Conservation (phyloP, 1,140 invertebrate species). For the Chironomus tepperi region DNA sequence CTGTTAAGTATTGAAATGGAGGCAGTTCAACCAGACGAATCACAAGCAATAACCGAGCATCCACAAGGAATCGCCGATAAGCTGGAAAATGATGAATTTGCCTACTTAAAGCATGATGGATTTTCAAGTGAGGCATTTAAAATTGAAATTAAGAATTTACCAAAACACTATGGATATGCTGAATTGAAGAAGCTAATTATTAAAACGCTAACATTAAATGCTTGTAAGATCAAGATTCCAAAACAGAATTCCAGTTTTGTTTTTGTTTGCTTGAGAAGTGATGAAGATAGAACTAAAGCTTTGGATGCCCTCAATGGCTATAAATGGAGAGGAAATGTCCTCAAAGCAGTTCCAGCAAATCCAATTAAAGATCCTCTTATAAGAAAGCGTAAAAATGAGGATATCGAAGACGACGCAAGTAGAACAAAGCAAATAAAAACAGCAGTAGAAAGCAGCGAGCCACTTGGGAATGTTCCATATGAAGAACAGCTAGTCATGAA, state of each 20-base stretch:
- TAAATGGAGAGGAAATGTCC: conserved; percentile 59
- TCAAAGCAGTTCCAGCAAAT: conserved; percentile 47
- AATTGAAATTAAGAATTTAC: conserved; percentile 78
- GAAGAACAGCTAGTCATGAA: conserved; percentile 53
- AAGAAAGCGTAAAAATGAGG: conserved; percentile 43
- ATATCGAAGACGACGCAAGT: conserved; percentile 28
- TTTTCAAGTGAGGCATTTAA: conserved; percentile 90
- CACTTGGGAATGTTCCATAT: conserved; percentile 32
- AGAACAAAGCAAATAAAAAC: conserved; percentile 30
- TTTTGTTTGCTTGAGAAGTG: conserved; percentile 64
- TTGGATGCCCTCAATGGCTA: conserved; percentile 58
- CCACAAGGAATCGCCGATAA: background rate
- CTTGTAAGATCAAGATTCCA: conserved; percentile 64
- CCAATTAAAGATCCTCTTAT: conserved; percentile 68
- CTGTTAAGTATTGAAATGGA: no score
- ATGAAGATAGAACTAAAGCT: conserved; percentile 55
- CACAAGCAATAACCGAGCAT: no score
- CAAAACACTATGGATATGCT: conserved; percentile 47
- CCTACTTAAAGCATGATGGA: conserved; percentile 65
- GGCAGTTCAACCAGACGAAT: no score
- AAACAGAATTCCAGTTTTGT: conserved; percentile 48
- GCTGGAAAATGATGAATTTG: conserved; percentile 46
- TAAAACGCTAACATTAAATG: conserved; percentile 54
- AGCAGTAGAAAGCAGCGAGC: conserved; percentile 35
- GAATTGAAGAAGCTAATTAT: conserved; percentile 66